Conservation (phyloP, 2,888 invertebrate species). For the Craniophora ligustri region DNA sequence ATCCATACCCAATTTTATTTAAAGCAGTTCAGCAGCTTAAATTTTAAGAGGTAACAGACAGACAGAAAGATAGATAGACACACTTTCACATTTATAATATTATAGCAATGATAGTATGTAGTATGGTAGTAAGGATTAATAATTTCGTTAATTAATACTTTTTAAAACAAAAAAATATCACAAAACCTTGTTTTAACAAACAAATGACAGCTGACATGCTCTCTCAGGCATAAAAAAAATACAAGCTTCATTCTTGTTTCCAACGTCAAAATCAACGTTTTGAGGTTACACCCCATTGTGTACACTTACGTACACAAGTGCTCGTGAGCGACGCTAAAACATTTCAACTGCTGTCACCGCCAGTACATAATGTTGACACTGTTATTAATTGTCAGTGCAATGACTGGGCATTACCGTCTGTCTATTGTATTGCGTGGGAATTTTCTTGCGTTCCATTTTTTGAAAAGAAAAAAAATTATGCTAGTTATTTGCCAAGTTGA, state of each 20-base stretch:
- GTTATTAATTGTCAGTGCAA: slow-evolving; percentile 53
- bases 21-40: no score
- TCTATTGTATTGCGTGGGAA: slow-evolving; percentile 32
- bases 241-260: slow-evolving; percentile 18
- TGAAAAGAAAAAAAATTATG: neutral
- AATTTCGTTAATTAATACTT: no score
- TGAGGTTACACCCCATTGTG: slow-evolving; percentile 31
- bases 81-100: no score
- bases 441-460: slow-evolving; percentile 22
- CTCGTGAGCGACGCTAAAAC: slow-evolving; percentile 34
- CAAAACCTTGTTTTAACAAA: no score
- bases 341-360: slow-evolving; percentile 42
- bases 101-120: no score
- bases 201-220: slow-evolving; percentile 2
- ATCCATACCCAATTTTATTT: no score
- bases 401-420: slow-evolving; percentile 37
- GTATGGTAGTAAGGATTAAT: no score
- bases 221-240: slow-evolving; percentile 8
- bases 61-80: no score
- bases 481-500: neutral
- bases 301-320: slow-evolving; percentile 31
- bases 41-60: no score
- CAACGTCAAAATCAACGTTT: slow-evolving; percentile 38
- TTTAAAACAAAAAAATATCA: no score
- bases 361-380: slow-evolving; percentile 41